A percentile compares a stretch with the other conserved stretches of the same genome.
Conservation (phyloP, 2,888 invertebrate genomes). For the Meghimatium bilineatum region DNA sequence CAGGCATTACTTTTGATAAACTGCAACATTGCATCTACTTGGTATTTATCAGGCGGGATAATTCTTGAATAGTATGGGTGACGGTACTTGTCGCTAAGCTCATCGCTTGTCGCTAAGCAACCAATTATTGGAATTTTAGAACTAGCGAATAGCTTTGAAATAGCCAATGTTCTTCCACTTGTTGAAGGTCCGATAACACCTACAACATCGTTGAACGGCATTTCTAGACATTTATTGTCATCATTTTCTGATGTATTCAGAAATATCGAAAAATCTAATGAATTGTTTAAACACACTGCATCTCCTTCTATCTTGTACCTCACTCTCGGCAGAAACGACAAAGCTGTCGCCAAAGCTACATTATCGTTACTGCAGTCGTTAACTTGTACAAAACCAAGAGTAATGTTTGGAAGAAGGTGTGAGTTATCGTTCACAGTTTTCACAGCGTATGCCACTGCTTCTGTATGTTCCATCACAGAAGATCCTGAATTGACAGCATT, state of each 20-base stretch:
- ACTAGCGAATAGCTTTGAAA: conserved; percentile 55
- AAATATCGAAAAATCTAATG: not conserved
- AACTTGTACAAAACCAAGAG: conserved; percentile 20
- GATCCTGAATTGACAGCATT: not conserved
- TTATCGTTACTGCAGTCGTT: conserved; percentile 18
- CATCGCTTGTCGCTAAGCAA: conserved; percentile 58
- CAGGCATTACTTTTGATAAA: conserved; percentile 80
- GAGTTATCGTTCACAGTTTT: conserved; percentile 12
- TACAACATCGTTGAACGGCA: conserved; percentile 54
- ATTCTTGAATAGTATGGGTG: conserved; percentile 67
- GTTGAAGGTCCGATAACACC: conserved; percentile 61
- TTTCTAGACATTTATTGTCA: not conserved
- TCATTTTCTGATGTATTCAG: not conserved
- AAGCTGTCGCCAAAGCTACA: conserved; percentile 27
- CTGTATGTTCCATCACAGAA: conserved; percentile 4
- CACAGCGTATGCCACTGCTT: conserved; percentile 25
- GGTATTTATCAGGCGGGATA: conserved; percentile 63
- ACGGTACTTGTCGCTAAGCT: conserved; percentile 58
- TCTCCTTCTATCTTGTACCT: not conserved
- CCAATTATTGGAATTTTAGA: conserved; percentile 50
- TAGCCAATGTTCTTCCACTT: conserved; percentile 55
- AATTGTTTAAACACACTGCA: not conserved
- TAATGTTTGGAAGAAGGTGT: conserved; percentile 10
- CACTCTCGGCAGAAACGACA: conserved; percentile 28
- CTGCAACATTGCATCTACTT: conserved; percentile 57